phyloP scores from a whole-genome alignment of 2,113 vertebrate genomes.

The Monarcha castaneiventris region DNA sequence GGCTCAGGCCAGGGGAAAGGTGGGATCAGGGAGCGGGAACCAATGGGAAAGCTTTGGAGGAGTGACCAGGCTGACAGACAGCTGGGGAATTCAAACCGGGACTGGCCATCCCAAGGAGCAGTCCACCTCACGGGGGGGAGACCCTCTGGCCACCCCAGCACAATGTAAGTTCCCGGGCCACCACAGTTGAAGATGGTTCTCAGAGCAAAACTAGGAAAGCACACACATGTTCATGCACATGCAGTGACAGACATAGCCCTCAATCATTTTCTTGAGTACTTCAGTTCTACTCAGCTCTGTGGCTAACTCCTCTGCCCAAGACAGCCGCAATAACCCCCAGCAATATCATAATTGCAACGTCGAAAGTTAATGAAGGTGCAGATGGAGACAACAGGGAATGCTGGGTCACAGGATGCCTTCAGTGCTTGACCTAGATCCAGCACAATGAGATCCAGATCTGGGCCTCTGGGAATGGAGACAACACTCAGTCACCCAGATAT shows the following conservation, averaged over 20 bases:
- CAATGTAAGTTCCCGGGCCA: no score
- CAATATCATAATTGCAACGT: accelerated
- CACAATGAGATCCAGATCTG: neutral
- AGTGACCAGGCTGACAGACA: no score
- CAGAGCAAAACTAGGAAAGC: neutral
- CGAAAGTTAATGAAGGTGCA: neutral
- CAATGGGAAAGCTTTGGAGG: no score
- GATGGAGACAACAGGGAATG: neutral
- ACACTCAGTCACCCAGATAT: neutral
- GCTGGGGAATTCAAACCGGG: no score
- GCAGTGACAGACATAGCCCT: neutral
- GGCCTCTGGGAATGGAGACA: neutral
- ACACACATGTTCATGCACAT: neutral
- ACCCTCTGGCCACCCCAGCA: no score
- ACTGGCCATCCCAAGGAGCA: no score
- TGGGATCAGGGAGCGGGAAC: no score
- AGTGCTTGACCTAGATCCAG: neutral
- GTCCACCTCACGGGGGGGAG: no score
- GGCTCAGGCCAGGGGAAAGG: no score
- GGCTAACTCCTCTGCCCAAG: neutral
- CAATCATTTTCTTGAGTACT: neutral
- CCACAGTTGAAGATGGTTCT: no score
- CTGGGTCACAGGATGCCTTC: neutral
- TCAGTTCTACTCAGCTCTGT: neutral
- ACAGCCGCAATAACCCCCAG: neutral